Percentiles rank a stretch among this genome's conserved stretches.
Conservation (phyloP, 1,140 invertebrate genomes). For the Parasteatoda tepidariorum region DNA sequence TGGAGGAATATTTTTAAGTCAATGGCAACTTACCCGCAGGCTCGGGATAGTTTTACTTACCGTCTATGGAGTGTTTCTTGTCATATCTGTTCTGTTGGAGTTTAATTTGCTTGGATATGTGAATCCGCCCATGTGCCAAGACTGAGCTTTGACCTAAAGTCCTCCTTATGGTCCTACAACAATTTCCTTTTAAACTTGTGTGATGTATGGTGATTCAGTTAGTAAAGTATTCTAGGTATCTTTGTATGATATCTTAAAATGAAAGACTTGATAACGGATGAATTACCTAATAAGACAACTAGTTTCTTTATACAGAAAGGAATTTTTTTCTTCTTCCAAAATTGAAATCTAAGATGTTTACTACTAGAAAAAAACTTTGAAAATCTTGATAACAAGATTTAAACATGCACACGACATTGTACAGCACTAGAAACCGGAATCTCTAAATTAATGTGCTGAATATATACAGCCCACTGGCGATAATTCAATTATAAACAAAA, state of each 20-base stretch:
- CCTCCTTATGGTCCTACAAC: background rate
- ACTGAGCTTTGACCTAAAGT: conserved; percentile 51
- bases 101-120: conserved; percentile 70
- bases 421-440: too few species aligned
- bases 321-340: too few species aligned
- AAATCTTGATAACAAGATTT: too few species aligned
- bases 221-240: background rate
- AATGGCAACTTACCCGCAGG: conserved; percentile 67
- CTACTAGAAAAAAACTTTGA: too few species aligned
- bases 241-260: background rate
- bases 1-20: conserved; percentile 65
- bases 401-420: too few species aligned
- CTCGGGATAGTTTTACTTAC: conserved; percentile 67
- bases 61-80: conserved; percentile 68
- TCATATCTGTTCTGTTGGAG: conserved; percentile 69
- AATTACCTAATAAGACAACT: too few species aligned
- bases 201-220: background rate
- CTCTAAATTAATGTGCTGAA: too few species aligned
- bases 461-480: too few species aligned
- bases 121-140: conserved; percentile 68
- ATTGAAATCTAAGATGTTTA: too few species aligned
- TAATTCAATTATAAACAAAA: too few species aligned
- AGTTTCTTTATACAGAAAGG: too few species aligned
- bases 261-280: too few species aligned
- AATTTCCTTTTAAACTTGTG: background rate